Conservation (phyloP, 2,113 vertebrate genomes). For the Platichthys stellatus region DNA sequence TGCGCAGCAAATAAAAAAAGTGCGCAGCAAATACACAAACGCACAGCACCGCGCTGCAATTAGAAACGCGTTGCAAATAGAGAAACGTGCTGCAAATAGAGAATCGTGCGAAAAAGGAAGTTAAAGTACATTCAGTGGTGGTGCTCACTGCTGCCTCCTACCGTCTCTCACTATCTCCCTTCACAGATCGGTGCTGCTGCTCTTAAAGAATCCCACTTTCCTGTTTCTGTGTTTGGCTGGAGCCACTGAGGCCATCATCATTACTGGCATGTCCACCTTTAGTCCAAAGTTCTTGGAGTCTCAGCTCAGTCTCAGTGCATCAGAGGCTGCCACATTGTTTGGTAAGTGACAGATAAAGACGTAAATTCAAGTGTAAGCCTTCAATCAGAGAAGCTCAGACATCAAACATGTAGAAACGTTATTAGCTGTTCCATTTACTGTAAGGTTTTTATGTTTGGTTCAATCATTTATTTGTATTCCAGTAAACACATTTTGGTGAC, state of each 20-base stretch:
- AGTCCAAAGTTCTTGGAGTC: conserved; percentile 96
- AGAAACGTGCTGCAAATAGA: no score
- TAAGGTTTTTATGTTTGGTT: background rate
- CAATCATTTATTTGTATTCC: no score
- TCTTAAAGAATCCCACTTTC: conserved; percentile 93
- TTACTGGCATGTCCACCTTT: conserved; percentile 95
- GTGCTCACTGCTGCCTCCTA: background rate
- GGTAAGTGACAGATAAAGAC: conserved; percentile 81
- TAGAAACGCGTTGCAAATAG: no score
- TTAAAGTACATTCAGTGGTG: background rate
- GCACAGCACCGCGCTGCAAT: no score
- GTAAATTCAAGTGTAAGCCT: background rate
- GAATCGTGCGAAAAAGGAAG: conserved; percentile 1
- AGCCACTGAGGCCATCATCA: conserved; percentile 92
- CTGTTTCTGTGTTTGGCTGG: conserved; percentile 93
- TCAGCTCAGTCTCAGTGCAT: conserved; percentile 94
- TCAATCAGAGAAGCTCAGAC: background rate
- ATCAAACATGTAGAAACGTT: background rate
- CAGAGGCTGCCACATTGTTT: conserved; percentile 92
- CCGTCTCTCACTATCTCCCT: background rate
- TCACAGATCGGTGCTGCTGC: conserved; percentile 86
- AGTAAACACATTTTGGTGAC: no score
- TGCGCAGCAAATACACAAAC: no score
- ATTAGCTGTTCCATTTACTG: background rate
- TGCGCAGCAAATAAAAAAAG: no score